Evolutionary conservation across 2,113 vertebrate species (phyloP), one percentile per base, ranked within the genome.

Genomic region (Dicerorhinus sumatrensis): DNA sequence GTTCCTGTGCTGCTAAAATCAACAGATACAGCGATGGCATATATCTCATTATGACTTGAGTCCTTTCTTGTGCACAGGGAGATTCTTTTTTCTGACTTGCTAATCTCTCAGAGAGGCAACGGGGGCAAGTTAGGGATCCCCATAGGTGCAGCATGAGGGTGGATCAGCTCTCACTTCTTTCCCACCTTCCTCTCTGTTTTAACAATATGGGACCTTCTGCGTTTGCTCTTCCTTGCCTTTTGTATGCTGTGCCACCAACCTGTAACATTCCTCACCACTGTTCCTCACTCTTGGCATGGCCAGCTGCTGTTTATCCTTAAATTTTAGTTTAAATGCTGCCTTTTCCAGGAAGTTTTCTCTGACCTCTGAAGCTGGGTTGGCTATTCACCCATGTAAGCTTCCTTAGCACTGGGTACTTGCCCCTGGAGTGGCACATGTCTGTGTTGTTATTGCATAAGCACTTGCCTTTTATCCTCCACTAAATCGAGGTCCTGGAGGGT

Each of bases 151-250:
- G 36, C 56, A 23, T 42, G 23, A 72, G 31, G 23, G 23, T 29
- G n/a, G 48, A 1, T 65, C 36, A 18, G 9, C 63, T 76, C 46
- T 33, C 39, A 25, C 20, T 72, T 39, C 4, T 39, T 69, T 12
- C 48, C n/a, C 73, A 20, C 17, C 54, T 62, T n/a, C 8, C 51
- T 86, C 6, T 91, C 3, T 5, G 4, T 65, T 46, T 58, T 36
- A 73, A 29, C 70, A 29, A 0, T 5, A 0, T 6, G 25, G 29
- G 60, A 10, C 79, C 29, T 56, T 23, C 33, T n/a, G 1, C 13
- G 5, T 29, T 17, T 51, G 42, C 72, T 75, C 39, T 46, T 58
- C 9, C 69, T 8, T 39, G 20, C 48, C 62, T 36, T n/a, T 73
- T 23, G 4, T 31, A 9, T 62, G 75, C 58, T n/a, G 33, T 29